A percentile compares a stretch with the other conserved stretches of the same genome.
These are phyloP conservation scores for Bradysia coprophila DNA, from an alignment of 1,140 invertebrate genomes.

Conservation along the genomic window DNA sequence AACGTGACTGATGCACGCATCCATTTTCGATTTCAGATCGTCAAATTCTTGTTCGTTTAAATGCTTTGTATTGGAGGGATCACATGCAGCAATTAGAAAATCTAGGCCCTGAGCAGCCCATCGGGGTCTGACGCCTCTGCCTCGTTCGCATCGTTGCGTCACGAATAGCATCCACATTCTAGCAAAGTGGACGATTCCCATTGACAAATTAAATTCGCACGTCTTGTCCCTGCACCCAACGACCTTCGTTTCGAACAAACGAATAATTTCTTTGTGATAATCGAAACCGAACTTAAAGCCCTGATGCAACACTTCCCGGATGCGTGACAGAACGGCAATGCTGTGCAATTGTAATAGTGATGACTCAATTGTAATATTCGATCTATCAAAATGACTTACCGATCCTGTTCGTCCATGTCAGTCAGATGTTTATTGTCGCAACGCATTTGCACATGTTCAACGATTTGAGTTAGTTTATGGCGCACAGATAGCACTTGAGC, in stretches of 20 bases:
- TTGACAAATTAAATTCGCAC: slow-evolving; percentile 15
- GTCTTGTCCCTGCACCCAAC: slow-evolving; percentile 12
- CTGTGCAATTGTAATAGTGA: too few species aligned
- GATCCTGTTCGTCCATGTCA: slow-evolving; percentile 34
- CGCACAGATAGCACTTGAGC: slow-evolving; percentile 38
- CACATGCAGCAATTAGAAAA: slow-evolving; percentile 63
- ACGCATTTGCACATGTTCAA: slow-evolving; percentile 40
- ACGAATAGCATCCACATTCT: slow-evolving; percentile 79
- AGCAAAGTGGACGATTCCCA: slow-evolving; percentile 52
- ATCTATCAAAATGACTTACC: too few species aligned
- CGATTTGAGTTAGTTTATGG: slow-evolving; percentile 35
- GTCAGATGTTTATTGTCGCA: slow-evolving; percentile 24
- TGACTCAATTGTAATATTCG: too few species aligned
- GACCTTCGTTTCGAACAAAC: slow-evolving; percentile 28
- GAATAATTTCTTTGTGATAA: slow-evolving; percentile 65
- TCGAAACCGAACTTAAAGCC: slow-evolving; percentile 80
- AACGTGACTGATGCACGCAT: slow-evolving; percentile 61
- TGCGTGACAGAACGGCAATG: slow-evolving; percentile 30
- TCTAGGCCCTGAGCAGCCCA: slow-evolving; percentile 76
- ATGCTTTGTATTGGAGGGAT: slow-evolving; percentile 57
- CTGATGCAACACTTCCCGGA: slow-evolving; percentile 66
- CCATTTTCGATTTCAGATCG: slow-evolving; percentile 47
- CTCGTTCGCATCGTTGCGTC: slow-evolving; percentile 58
- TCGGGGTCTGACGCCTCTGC: slow-evolving; percentile 59
- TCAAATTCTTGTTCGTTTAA: slow-evolving; percentile 61